Percentiles rank a stretch among this genome's conserved stretches.
Evolutionary conservation across 2,113 vertebrate genomes (phyloP).

Genomic region (Ia io): DNA sequence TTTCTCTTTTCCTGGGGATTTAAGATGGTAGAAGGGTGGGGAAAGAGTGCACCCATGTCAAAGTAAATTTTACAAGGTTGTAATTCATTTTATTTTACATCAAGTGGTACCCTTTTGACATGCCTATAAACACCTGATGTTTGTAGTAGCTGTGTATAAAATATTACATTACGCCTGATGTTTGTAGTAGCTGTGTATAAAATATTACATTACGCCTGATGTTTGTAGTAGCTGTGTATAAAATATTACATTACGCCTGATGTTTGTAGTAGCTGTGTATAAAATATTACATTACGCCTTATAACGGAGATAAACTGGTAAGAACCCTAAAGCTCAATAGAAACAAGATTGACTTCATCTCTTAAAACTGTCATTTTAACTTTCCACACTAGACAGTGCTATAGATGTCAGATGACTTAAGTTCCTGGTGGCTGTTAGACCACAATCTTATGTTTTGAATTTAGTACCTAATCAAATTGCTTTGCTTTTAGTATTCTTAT

Average conservation of each 20-base stretch:
- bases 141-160: slow-evolving; percentile 80
- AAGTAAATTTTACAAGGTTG: slow-evolving; percentile 80
- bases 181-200: slow-evolving; percentile 81
- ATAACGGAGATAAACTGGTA: slow-evolving; percentile 80
- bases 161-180: slow-evolving; percentile 82
- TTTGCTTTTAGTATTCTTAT: slow-evolving; percentile 80
- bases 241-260: slow-evolving; percentile 81
- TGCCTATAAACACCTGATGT: slow-evolving; percentile 81
- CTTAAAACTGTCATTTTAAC: slow-evolving; percentile 85
- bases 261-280: slow-evolving; percentile 81
- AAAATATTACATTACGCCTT: slow-evolving; percentile 82
- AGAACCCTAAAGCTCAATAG: slow-evolving; percentile 77
- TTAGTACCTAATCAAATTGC: slow-evolving; percentile 80
- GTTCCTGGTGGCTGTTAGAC: slow-evolving; percentile 77
- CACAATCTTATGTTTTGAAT: slow-evolving; percentile 78
- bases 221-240: slow-evolving; percentile 81
- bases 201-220: slow-evolving; percentile 82
- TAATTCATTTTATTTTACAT: slow-evolving; percentile 82
- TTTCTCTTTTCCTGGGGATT: slow-evolving; percentile 59
- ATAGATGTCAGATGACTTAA: slow-evolving; percentile 69
- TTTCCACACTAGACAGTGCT: slow-evolving; percentile 75
- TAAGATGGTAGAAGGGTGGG: neutral
- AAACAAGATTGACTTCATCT: slow-evolving; percentile 81
- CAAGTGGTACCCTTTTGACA: slow-evolving; percentile 77
- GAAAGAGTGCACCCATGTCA: slow-evolving; percentile 46